Conservation (phyloP, 1,140 invertebrate species). For the Grapholita molesta region DNA sequence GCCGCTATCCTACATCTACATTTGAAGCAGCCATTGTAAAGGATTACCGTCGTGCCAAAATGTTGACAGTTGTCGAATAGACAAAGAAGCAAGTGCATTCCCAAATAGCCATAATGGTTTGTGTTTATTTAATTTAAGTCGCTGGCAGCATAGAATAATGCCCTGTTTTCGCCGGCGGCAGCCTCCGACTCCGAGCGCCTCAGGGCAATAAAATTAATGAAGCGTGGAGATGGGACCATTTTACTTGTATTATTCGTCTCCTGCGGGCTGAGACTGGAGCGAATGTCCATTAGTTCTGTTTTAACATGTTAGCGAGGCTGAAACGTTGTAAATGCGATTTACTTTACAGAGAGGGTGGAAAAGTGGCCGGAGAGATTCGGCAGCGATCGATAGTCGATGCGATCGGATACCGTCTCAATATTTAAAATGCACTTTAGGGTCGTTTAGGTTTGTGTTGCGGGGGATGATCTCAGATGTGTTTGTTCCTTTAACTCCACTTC, state of each 20-base stretch:
- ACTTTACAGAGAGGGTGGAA: conserved; percentile 72
- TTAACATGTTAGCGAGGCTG: conserved; percentile 78
- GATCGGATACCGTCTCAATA: conserved; percentile 38
- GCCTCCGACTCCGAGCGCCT: conserved; percentile 62
- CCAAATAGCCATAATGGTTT: conserved; percentile 62
- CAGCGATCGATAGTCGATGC: conserved; percentile 60
- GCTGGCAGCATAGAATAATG: conserved; percentile 68
- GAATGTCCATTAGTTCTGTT: conserved; percentile 79
- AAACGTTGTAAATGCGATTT: conserved; percentile 78
- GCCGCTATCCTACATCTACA: conserved; percentile 31
- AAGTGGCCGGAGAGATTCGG: conserved; percentile 66
- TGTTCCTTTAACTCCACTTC: too few relatives aligned
- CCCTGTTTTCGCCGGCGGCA: conserved; percentile 67
- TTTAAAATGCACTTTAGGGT: conserved; percentile 15
- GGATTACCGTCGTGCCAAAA: conserved; percentile 60
- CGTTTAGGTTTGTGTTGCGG: background rate
- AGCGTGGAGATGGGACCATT: conserved; percentile 78
- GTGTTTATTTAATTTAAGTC: conserved; percentile 76
- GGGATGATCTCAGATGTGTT: background rate
- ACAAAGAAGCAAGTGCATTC: conserved; percentile 56
- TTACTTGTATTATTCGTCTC: conserved; percentile 78
- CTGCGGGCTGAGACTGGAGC: conserved; percentile 74
- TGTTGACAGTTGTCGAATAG: conserved; percentile 67
- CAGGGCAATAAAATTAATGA: conserved; percentile 77
- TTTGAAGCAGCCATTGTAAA: conserved; percentile 37